Conservation (phyloP, 2,113 vertebrate species). For the Bubo scandiacus region DNA sequence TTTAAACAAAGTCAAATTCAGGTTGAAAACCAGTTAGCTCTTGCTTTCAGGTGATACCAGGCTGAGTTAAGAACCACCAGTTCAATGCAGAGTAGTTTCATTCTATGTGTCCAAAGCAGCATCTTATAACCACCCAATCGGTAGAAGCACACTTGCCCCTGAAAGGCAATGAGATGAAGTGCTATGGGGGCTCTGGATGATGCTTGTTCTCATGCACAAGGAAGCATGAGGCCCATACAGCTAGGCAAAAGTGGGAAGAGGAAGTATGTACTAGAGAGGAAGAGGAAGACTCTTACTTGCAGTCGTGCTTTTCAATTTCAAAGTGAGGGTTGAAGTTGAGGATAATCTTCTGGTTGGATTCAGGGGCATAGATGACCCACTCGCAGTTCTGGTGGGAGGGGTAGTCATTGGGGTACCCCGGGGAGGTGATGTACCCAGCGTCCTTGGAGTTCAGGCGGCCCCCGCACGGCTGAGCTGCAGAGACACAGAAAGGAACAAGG, state of each 20-base stretch:
- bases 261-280: not conserved
- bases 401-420: slow-evolving; percentile 97
- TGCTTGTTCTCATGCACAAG: not conserved
- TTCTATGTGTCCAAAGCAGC: not conserved
- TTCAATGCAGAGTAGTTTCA: not conserved
- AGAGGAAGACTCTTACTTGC: slow-evolving; percentile 83
- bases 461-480: slow-evolving; percentile 81
- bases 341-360: slow-evolving; percentile 92
- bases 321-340: slow-evolving; percentile 99
- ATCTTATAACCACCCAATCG: not conserved
- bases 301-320: slow-evolving; percentile 96
- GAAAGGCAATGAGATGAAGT: not conserved
- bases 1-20: not conserved
- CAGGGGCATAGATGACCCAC: slow-evolving; percentile 92
- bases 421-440: slow-evolving; percentile 96
- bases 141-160: not conserved
- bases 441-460: slow-evolving; percentile 89
- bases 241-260: not conserved
- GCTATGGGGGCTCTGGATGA: not conserved
- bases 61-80: not conserved
- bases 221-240: not conserved
- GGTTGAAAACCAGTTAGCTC: not conserved
- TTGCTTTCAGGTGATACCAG: not conserved
- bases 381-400: slow-evolving; percentile 95
- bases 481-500: slow-evolving; percentile 44